Base-by-base conservation (phyloP, 1,140 invertebrate species). In the Chironomus tepperi region DNA sequence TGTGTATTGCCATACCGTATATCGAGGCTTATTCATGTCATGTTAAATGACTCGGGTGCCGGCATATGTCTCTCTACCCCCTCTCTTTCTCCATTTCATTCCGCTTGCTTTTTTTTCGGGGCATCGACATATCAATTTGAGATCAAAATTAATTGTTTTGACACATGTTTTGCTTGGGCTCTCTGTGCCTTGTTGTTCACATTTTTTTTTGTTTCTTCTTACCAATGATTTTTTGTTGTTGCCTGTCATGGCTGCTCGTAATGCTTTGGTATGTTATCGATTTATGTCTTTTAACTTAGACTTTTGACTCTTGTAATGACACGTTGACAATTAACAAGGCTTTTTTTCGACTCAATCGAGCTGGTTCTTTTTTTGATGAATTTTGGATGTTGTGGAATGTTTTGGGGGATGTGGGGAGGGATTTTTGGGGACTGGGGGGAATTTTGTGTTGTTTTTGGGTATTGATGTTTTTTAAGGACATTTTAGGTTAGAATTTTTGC, bases 121-220 rank as follows among this genome's bases (percentile, higher is more conserved):
- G 24, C 24, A 34, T 34, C 47, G 47, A 57, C 65, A 70, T 70
- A 70, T 70, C 65, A 70, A 21, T 70, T 70, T 21, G 16, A 21
- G 65, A 70, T 70, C 65, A 70, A 70, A 70, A 70, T 70, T 70
- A 70, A 70, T 70, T 70, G 65, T 70, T 70, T 70, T 70, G 65
- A 70, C 65, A 70, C 65, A 70, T 70, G 65, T 70, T 70, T 70
- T 70, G 47, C 47, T 57, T 12, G 47, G 47, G 47, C 12, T 34
- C 43, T 47, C 47, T 12, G 12, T 57, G 12, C 12, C 47, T 57
- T 15, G 9, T 47, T 15, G 15, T 47, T 57, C 47, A 15, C 7
- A 15, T 57, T 57, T 57, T 12, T 57, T 57, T 12, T 15, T 57
- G 10, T 15, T 57, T 12, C n/a, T 57, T 12, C 3, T 57, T 12